Evolutionary conservation across 2,113 vertebrate genomes (phyloP).

Genomic region (Platichthys stellatus): DNA sequence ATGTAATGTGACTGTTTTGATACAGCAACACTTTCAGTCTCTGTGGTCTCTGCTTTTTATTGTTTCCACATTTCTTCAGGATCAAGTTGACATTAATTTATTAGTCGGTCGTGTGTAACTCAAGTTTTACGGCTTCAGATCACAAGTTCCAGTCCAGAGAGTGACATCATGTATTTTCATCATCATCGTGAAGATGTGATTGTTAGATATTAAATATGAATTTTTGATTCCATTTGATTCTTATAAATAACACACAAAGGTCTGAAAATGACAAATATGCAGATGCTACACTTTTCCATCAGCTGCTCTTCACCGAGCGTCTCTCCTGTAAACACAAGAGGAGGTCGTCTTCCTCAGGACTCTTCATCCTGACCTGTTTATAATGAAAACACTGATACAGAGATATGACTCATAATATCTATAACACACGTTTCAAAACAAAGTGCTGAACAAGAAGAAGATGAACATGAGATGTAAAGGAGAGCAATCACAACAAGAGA

Average conservation of each 20-base stretch:
- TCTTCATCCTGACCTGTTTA: not conserved
- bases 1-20: constrained; percentile 61
- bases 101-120: not conserved
- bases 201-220: not conserved
- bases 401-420: too few relatives aligned
- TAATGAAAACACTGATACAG: too few relatives aligned
- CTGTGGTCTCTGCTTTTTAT: constrained; percentile 14
- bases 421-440: too few relatives aligned
- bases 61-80: not conserved
- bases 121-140: not conserved
- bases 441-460: too few relatives aligned
- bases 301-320: not conserved
- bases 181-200: not conserved
- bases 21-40: constrained; percentile 41
- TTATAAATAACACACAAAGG: not conserved
- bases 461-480: too few relatives aligned
- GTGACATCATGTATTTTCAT: not conserved
- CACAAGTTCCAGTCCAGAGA: not conserved
- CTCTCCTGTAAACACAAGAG: not conserved
- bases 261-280: constrained; percentile 10
- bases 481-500: too few relatives aligned
- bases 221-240: not conserved
- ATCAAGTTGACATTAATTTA: not conserved
- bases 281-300: not conserved
- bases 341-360: too few relatives aligned